Evolutionary conservation across 2,888 invertebrate genomes (phyloP).

Genomic region (Lasioglossum zephyrum): DNA sequence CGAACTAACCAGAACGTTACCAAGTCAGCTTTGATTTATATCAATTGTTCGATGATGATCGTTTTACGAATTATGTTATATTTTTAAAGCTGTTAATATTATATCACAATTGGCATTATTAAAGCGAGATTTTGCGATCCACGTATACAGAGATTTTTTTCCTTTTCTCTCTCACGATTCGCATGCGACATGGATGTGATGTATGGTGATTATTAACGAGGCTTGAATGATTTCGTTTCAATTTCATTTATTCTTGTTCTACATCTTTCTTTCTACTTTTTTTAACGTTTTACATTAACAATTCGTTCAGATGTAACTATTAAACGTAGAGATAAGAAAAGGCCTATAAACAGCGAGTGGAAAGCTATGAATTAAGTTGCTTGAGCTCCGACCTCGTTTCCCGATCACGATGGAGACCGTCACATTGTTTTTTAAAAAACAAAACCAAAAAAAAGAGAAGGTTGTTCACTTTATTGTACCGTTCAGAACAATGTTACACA

Average conservation of each 20-base stretch:
- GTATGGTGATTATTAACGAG: background rate
- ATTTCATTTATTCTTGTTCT: background rate
- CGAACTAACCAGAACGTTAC: constrained; percentile 22
- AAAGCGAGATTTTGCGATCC: constrained; percentile 27
- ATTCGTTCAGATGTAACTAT: constrained; percentile 3
- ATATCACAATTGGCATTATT: constrained; percentile 32
- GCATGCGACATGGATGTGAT: background rate
- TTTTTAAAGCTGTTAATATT: constrained; percentile 43
- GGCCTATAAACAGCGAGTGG: constrained; percentile 24
- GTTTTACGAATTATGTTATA: constrained; percentile 43
- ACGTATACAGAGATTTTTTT: constrained; percentile 3
- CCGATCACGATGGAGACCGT: background rate
- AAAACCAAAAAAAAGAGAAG: background rate
- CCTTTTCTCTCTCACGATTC: constrained; percentile 5
- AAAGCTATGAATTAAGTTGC: constrained; percentile 13
- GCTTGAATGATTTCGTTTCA: background rate
- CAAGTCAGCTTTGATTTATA: constrained; percentile 29
- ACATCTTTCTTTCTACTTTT: background rate
- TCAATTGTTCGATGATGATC: constrained; percentile 36
- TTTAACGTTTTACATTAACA: background rate
- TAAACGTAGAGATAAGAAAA: constrained; percentile 10
- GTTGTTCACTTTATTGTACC: constrained; percentile 25
- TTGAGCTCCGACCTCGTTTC: constrained; percentile 12
- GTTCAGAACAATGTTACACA: constrained; percentile 16
- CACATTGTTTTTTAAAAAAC: constrained; percentile 12